Evolutionary conservation across 2,888 invertebrate species (phyloP), one percentile per base, ranked within the genome.

Genomic region (Dynastes tityus): DNA sequence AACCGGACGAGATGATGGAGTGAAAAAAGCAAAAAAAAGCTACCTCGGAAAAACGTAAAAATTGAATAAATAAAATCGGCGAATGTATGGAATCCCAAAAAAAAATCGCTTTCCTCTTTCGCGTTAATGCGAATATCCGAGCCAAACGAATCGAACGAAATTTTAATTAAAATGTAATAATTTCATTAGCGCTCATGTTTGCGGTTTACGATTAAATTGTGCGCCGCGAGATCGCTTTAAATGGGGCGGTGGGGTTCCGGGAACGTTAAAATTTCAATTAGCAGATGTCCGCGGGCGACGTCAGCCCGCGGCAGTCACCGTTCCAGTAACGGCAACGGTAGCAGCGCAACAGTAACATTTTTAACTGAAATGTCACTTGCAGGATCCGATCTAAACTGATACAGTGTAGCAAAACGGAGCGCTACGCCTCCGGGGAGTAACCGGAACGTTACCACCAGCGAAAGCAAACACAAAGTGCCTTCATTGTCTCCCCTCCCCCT

Each of bases 141-240:
- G 84, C 84, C 81, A 83, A 80, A 83, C 84, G 83, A 86, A 87
- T 87, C 85, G 86, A 87, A 86, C 85, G 73, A 85, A 86, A 88
- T 88, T 88, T 88, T 88, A 88, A 88, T 88, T 88, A 88, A 87
- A 87, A 86, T 85, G 86, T 85, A 84, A 87, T 87, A 87, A 88
- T 88, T 88, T 87, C 86, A 88, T 87, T 88, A 86, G 83, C 80
- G 80, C 83, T 84, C 84, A 84, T 83, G 83, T 81, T 76, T 80
- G 81, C 79, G 77, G 80, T 77, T 78, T 80, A 82, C 86, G 86
- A 86, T 86, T 85, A 85, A 85, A 87, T 85, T 83, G 85, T 83
- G 83, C 83, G 82, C 83, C 83, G 82, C 84, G 61, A 61, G 84
- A 84, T 85, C 84, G 84, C 83, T 81, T 83, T 45, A 8, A 71